Base-by-base conservation (phyloP, 1,140 invertebrate genomes). In the Drosophila tristis region DNA sequence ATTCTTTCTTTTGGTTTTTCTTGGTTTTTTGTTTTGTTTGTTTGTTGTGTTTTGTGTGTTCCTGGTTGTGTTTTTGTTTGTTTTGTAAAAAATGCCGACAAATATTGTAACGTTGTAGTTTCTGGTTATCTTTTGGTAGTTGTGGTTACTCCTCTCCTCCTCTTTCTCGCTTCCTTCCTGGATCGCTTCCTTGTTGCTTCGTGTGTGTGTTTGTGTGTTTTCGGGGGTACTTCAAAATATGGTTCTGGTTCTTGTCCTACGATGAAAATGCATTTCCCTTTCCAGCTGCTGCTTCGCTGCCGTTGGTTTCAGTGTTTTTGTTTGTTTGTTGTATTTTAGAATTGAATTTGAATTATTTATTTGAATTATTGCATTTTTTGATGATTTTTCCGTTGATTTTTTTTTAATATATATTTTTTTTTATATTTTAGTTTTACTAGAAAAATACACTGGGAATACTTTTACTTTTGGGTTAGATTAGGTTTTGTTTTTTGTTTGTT, bases 361-460 rank as follows among this genome's bases (percentile, higher is more conserved):
- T 66, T 68, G 65, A 81, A 57, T 82, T 80, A 31, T 80, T 72
- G 70, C 56, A 58, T 68, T 73, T 79, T 68, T 39, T 39, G 11
- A 13, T 39, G 35, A 39, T 13, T 13, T 29, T 39, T 39, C 11
- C 45, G 48, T 63, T 70, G 35, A 49, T 74, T 65, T 59, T 63
- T 35, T 42, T 23, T 44, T 50, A 25, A 39, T 39, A 13, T 11
- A 13, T 39, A 5, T 60, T 43, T 60, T 56, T 60, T 76, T 74
- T 67, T 29, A 62, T 70, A 43, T 63, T 59, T 77, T 81, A 81
- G 74, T 87, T 86, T 87, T 87, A 87, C 78, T 87, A 87, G 82
- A 87, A 87, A 87, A 87, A 87, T 87, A 87, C 82, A 87, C 82
- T 87, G 82, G 80, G 82, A 76, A 67, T 76, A 60, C 68, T 68